These are phyloP conservation scores for Clarias fuscus DNA, from an alignment of 2,797 vertebrate species.

Conservation along the genomic window DNA sequence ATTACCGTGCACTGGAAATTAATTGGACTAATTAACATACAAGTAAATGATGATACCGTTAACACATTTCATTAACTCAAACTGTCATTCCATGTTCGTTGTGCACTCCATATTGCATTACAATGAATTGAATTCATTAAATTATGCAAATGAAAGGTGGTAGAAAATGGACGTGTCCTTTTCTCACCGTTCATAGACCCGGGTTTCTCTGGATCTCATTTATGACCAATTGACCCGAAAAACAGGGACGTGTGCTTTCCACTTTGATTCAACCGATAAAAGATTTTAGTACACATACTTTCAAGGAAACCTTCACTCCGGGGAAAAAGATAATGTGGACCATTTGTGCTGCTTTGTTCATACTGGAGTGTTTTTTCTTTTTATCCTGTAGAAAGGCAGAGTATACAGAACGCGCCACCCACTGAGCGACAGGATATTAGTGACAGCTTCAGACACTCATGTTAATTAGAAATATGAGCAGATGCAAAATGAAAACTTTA, in stretches of 20 bases:
- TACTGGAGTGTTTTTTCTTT: not conserved
- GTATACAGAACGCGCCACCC: not conserved
- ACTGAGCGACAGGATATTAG: constrained; percentile 5
- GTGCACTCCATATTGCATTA: constrained; percentile 81
- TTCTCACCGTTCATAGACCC: constrained; percentile 59
- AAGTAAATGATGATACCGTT: constrained; percentile 87
- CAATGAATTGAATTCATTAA: constrained; percentile 85
- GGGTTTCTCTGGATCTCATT: constrained; percentile 48
- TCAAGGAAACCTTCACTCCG: constrained; percentile 58
- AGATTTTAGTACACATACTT: constrained; percentile 61
- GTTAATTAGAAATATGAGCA: not conserved
- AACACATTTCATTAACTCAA: constrained; percentile 88
- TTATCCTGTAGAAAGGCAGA: not conserved
- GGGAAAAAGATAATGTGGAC: not conserved
- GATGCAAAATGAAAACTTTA: constrained; percentile 15
- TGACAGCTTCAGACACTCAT: not conserved
- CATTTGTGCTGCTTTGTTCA: constrained; percentile 21
- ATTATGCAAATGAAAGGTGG: constrained; percentile 83
- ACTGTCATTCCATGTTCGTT: constrained; percentile 83
- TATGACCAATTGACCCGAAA: constrained; percentile 61
- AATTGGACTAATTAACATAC: constrained; percentile 89
- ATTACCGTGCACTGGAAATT: constrained; percentile 82
- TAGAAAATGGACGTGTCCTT: constrained; percentile 68
- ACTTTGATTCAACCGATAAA: constrained; percentile 66
- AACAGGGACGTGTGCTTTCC: constrained; percentile 65